Evolutionary conservation across 1,140 invertebrate species (phyloP), one percentile per base, ranked within the genome.

Genomic region (Melipona quadrifasciata): DNA sequence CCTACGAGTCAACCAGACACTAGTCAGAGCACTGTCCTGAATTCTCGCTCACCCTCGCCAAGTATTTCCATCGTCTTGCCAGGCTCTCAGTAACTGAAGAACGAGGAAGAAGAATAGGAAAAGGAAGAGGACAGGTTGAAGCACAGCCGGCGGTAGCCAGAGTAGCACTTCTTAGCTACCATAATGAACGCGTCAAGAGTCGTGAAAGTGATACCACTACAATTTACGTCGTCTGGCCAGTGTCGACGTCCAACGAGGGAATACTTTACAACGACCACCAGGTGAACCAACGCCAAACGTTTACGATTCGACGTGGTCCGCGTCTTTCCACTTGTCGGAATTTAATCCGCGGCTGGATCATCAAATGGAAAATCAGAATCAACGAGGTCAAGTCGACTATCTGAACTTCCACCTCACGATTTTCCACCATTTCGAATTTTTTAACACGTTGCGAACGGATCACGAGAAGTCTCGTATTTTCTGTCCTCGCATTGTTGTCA

Each of bases 191-290:
- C 80, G 84, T 86, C 84, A 84, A 86, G 80, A 70, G 81, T 67
- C 81, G 80, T 81, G 74, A 89, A 86, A 86, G 83, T 68, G 83
- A 89, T 82, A 79, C 79, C 73, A 77, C 86, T 89, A 86, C 86
- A 89, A 87, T 89, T 87, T 89, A 87, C 83, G 79, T 75, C 85
- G 86, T 89, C 83, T 89, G 86, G 77, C 79, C 79, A 84, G 84
- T 71, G 87, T 84, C 86, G 76, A 83, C 86, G 80, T 31, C 77
- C 72, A 78, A 86, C 82, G 67, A 75, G 84, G 34, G 55, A 57
- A 53, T 21, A 80, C 51, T 86, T n/a, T 57, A 73, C 65, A 53
- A 79, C 39, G 76, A 80, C 76, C 64, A 11, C 21, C 39, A 53
- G 72, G 11, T 53, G 58, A 64, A 77, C 58, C 27, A 2, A 53